Base-by-base conservation (phyloP, 2,888 invertebrate genomes). In the Nemurella pictetii region DNA sequence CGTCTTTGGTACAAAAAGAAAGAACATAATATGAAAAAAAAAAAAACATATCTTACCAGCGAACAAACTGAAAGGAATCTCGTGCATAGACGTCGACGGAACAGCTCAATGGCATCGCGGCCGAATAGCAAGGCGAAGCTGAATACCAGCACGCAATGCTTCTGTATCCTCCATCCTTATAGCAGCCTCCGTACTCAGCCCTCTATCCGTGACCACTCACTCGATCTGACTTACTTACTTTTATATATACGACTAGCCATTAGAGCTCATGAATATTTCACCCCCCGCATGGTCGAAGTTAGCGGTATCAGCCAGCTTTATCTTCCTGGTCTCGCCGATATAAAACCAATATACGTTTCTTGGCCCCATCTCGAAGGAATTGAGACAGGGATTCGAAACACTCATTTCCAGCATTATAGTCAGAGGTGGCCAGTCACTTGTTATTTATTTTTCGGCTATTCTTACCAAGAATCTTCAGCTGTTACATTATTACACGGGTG, bases 201-300 rank as follows among this genome's bases (percentile, higher is more conserved):
- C 55, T 55, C 9, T 20, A 12, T 55, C 55, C 55, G 20, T 12
- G 55, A 12, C 55, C 55, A 55, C 55, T 55, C 55, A 55, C 55
- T 55, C 55, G 55, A 7, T 55, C 55, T 55, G 55, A 55, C 55
- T 55, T 55, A 55, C 55, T 55, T 55, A 55, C 55, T 55, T 55
- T 55, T 55, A 55, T 55, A 55, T 55, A 55, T 55, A 55, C 55
- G 83, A 80, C 85, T 80, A 83, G 78, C 85, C 85, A 85, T 85
- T 85, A 85, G 83, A 80, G 29, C 85, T 85, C 83, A 85, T 85
- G 85, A 85, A 85, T 85, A 85, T 85, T 85, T 85, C 85, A 75
- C 55, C 55, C 55, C n/a, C 55, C 55, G 1, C 55, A n/a, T 55
- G 55, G 55, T 55, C 55, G 20, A 55, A 55, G 12, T 3, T 55